Evolutionary conservation across 2,113 vertebrate species (phyloP).

Genomic region (Petrocephalus zakoni): DNA sequence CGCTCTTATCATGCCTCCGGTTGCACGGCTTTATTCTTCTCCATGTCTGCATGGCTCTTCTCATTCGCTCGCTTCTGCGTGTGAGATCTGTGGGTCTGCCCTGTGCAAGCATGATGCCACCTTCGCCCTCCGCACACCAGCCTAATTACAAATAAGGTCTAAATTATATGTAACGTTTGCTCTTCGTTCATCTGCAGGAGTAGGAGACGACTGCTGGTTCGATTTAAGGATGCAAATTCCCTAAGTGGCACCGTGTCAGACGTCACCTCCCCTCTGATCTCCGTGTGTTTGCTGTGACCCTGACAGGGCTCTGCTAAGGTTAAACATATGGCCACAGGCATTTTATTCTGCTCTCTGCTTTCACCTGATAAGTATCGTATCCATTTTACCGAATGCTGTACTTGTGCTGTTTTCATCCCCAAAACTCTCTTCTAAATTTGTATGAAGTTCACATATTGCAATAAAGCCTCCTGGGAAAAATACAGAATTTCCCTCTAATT

Average conservation of each 20-base stretch:
- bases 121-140: neutral
- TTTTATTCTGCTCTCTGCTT: neutral
- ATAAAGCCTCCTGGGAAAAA: neutral
- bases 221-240: conserved; percentile 19
- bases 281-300: conserved; percentile 4
- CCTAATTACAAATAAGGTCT: neutral
- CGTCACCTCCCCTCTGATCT: conserved; percentile 3
- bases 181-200: conserved; percentile 15
- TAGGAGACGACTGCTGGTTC: conserved; percentile 5
- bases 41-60: no score
- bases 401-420: neutral
- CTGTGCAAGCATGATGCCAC: neutral
- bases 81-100: neutral
- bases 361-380: neutral
- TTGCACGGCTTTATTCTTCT: neutral
- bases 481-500: neutral
- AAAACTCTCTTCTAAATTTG: neutral
- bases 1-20: neutral
- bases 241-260: conserved; percentile 4
- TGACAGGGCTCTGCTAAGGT: neutral
- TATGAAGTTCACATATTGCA: neutral
- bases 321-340: conserved; percentile 5
- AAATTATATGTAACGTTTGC: neutral
- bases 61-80: neutral
- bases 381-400: neutral